A percentile compares a stretch with the other conserved stretches of the same genome.
Evolutionary conservation across 2,888 invertebrate genomes (phyloP).

Genomic region (Stenichneumon culpator): DNA sequence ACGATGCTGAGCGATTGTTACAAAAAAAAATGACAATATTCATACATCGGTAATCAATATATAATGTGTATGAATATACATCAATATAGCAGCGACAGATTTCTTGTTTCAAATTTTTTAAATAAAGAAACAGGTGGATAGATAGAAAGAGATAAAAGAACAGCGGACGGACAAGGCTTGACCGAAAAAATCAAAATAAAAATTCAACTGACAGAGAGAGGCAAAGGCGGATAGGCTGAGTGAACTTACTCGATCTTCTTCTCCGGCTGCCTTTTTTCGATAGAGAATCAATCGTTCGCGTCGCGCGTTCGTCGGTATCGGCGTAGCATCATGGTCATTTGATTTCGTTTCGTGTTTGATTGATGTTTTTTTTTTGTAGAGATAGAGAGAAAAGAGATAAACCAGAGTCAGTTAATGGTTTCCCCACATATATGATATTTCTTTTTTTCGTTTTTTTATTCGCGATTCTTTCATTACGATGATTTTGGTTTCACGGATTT

Average conservation of each 20-base stretch:
- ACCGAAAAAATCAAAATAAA: slow-evolving; percentile 63
- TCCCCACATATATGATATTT: slow-evolving; percentile 74
- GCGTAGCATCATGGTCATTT: slow-evolving; percentile 69
- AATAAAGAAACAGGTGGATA: slow-evolving; percentile 51
- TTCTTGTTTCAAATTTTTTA: slow-evolving; percentile 40
- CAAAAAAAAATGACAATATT: slow-evolving; percentile 46
- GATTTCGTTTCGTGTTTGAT: slow-evolving; percentile 75
- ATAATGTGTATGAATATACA: slow-evolving; percentile 67
- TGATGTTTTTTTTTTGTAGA: slow-evolving; percentile 79
- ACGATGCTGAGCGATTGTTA: slow-evolving; percentile 66
- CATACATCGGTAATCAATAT: slow-evolving; percentile 62
- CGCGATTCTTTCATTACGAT: slow-evolving; percentile 1
- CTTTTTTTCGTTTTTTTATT: slow-evolving; percentile 52
- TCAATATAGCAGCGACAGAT: slow-evolving; percentile 65
- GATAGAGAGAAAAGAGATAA: slow-evolving; percentile 68
- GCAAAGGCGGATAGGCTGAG: slow-evolving; percentile 76
- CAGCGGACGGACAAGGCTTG: slow-evolving; percentile 77
- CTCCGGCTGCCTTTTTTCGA: slow-evolving; percentile 88
- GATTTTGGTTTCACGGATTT: slow-evolving; percentile 22
- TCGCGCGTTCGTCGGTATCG: slow-evolving; percentile 80
- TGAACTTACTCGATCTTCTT: slow-evolving; percentile 89
- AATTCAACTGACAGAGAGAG: slow-evolving; percentile 74
- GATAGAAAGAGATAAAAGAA: slow-evolving; percentile 63
- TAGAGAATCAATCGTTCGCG: slow-evolving; percentile 77
- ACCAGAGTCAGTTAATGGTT: slow-evolving; percentile 84